Conservation (phyloP, 2,797 vertebrate genomes). For the Gymnoscopelus braueri region DNA sequence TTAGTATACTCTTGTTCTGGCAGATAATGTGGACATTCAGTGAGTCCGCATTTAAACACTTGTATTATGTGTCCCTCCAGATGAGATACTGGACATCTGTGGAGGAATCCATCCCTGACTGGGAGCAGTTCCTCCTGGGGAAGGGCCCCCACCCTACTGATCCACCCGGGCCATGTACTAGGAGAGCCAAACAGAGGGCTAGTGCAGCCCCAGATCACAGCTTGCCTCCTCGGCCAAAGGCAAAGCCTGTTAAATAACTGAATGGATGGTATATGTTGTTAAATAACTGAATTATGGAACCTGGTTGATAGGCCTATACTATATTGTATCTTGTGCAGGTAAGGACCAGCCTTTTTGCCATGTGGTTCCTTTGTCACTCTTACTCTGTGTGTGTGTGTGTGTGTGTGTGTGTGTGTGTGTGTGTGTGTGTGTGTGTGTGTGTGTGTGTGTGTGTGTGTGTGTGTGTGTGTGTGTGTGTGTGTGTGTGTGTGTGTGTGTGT, state of each 20-base stretch:
- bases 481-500: too few species aligned
- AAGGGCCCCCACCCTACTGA: conserved; percentile 79
- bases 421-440: too few species aligned
- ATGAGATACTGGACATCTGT: conserved; percentile 87
- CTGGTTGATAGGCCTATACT: too few species aligned
- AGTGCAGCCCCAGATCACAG: conserved; percentile 28
- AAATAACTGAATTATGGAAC: not conserved
- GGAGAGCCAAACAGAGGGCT: conserved; percentile 58
- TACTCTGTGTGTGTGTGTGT: too few species aligned
- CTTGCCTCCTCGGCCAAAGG: conserved; percentile 65
- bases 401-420: too few species aligned
- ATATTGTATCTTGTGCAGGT: too few species aligned
- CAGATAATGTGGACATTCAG: not conserved
- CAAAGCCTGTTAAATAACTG: conserved; percentile 26
- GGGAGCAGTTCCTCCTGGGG: conserved; percentile 89
- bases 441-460: too few species aligned
- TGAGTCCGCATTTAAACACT: not conserved
- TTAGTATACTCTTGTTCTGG: too few species aligned
- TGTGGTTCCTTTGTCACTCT: too few species aligned
- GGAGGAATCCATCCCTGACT: conserved; percentile 86
- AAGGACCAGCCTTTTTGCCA: too few species aligned
- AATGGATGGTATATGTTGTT: not conserved
- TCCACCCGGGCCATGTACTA: conserved; percentile 53
- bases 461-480: too few species aligned
- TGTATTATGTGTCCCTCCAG: conserved; percentile 59